A percentile compares a stretch with the other conserved stretches of the same genome.
phyloP scores from a whole-genome alignment of 2,797 vertebrate genomes.

The Myripristis murdjan region DNA sequence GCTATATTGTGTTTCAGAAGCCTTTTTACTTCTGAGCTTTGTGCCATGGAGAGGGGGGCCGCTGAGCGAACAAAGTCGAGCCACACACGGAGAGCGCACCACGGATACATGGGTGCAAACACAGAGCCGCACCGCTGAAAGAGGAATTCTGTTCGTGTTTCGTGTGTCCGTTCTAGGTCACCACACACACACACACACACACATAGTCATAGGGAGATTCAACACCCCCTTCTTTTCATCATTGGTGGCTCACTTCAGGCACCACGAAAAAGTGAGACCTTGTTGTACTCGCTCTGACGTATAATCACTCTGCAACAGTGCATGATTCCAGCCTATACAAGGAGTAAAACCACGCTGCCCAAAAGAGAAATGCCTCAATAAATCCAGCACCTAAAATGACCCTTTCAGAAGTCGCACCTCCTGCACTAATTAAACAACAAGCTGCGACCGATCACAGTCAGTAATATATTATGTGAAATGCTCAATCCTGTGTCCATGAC shows the following conservation, averaged over 20 bases:
- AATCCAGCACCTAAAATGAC: conserved; percentile 67
- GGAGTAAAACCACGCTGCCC: neutral
- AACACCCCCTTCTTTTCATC: conserved; percentile 36
- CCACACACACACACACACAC: conserved; percentile 17
- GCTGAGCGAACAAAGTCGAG: conserved; percentile 48
- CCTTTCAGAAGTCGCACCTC: conserved; percentile 72
- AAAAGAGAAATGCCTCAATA: conserved; percentile 39
- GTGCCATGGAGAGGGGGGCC: conserved; percentile 14
- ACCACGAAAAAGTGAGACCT: conserved; percentile 51
- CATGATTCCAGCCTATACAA: conserved; percentile 30
- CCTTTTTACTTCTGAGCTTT: conserved; percentile 31
- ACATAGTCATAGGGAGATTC: conserved; percentile 37
- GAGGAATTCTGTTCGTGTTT: conserved; percentile 25
- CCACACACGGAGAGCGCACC: conserved; percentile 25
- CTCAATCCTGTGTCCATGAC: conserved; percentile 90
- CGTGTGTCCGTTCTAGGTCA: conserved; percentile 24
- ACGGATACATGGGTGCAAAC: conserved; percentile 32
- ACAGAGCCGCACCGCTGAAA: conserved; percentile 11
- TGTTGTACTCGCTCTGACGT: conserved; percentile 52
- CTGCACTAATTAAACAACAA: conserved; percentile 86
- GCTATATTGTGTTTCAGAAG: conserved; percentile 39
- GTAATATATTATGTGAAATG: conserved; percentile 91
- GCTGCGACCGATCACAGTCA: conserved; percentile 84
- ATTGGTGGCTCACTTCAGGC: conserved; percentile 49
- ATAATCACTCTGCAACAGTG: conserved; percentile 23